Evolutionary conservation across 2,888 invertebrate genomes (phyloP), one percentile per base, ranked within the genome.

Genomic region (Rhorus exstirpatorius): DNA sequence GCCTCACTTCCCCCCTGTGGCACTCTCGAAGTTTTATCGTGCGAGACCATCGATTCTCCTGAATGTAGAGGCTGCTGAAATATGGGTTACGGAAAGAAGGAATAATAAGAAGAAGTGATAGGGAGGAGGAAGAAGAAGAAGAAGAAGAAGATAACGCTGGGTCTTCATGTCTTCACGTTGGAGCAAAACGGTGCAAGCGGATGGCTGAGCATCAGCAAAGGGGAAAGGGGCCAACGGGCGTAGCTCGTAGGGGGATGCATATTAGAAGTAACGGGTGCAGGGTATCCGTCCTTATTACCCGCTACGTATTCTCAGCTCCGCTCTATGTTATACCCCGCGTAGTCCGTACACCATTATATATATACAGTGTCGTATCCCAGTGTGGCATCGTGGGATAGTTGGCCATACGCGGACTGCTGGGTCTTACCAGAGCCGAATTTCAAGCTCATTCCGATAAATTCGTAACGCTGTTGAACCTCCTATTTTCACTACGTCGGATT

Each of bases 231-330:
- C 44, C 90, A 89, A 89, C 89, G 87, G 89, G 84, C 86, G 88
- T 85, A 86, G 85, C 84, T 26, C 75, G 31, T 31, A 44, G 49
- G 84, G 78, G 79, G 61, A 85, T 85, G 86, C n/a, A 88, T 90
- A 89, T 88, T 88, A 88, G 88, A 88, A 90, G 89, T 91, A 89
- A 89, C 89, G 87, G 89, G 84, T 87, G 89, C 85, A 6, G 3
- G 31, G 79, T 82, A 55, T 79, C 86, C 86, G 83, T 87, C 86
- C 88, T 89, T 90, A 90, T 90, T 90, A 89, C 86, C 71, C 77
- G 85, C 87, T 86, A 84, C 88, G 87, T 89, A 89, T 90, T 90
- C 87, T 75, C 78, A 65, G 81, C 83, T 77, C 79, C 10, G 84
- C 83, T 81, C 87, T 87, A 88, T 87, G 88, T 89, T 87, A 87